Evolutionary conservation across 1,140 invertebrate genomes (phyloP), one percentile per base, ranked within the genome.

Genomic region (Drosophila lowei): DNA sequence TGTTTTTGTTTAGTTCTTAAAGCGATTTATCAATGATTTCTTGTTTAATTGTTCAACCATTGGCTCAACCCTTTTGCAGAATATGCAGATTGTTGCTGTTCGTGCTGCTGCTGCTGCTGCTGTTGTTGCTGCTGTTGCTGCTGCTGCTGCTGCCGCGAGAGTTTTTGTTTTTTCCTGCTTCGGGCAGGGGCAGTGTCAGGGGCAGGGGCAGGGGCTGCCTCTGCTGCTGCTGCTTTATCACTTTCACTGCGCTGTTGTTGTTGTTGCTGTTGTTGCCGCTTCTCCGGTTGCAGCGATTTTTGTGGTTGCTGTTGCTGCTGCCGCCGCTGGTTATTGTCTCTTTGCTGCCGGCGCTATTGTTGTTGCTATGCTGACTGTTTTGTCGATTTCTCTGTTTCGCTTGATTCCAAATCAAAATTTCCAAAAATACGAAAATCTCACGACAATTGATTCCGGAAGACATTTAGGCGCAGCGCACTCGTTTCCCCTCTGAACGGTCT

Each of bases 341-440:
- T 66, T 48, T 81, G 47, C 5, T 74, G 54, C 3, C 67, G 47
- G 8, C 68, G 67, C 28, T 66, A 18, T 21, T 80, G 74, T 72
- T 86, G 79, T 83, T 89, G 78, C 86, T 88, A 89, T 88, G 85
- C 79, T 79, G 79, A 89, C 79, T 81, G 76, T 90, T 79, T 79
- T 88, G 85, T 88, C 85, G 89, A 90, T 90, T 90, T 90, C 89
- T 90, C 89, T 90, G 89, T 81, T 89, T 89, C 72, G 83, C 86
- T 90, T 90, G 89, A 90, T 90, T 90, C 89, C 89, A 90, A 89
- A 90, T 89, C 89, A 90, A 90, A 88, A 90, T 90, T 90, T 90
- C 89, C 89, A 90, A 90, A 90, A 90, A 90, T 83, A 90, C 89
- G 89, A 90, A 90, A 90, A 90, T 90, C 90, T 90, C 89, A 90